Base-by-base conservation (phyloP, 1,140 invertebrate genomes). In the Scaptomyza hsui region DNA sequence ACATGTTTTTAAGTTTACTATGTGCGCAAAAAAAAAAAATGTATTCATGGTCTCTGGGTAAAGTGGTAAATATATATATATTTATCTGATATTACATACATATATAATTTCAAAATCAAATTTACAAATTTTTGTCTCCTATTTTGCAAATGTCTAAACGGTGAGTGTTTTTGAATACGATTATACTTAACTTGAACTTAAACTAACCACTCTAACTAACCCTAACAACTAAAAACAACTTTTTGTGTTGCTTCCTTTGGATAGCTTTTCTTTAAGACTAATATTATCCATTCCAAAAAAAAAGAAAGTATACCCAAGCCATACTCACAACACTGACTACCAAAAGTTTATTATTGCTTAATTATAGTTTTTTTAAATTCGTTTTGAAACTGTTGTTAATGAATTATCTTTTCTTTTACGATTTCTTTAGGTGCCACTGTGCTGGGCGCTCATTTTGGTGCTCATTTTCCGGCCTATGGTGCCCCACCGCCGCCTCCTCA, bases 91-190 rank as follows among this genome's bases (percentile, higher is more conserved):
- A 45, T 72, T 64, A 68, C 61, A 83, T 59, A 39, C 48, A 48
- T 63, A 32, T 48, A 48, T 63, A 41, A 41, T 42, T 53, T 53
- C 39, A 72, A 79, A 67, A 79, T 56, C 60, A 80, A 83, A 69
- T 83, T 49, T 57, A 72, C 24, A 70, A 52, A 52, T 42, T n/a
- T 42, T 21, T 78, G 82, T 86, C 78, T 86, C 67, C 80, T 78
- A 4, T 64, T 88, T 78, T 88, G 82, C 82, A 88, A 74, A 78
- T 88, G 79, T 90, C 89, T 88, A 90, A 90, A 88, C 79, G 89
- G 89, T 90, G 89, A 90, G 89, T 90, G 89, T 85, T 90, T 64
- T 89, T 89, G 85, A 89, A 81, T 78, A 75, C 74, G 57, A 89
- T 85, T 78, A 73, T 90, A 72, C 52, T 71, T 75, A 76, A 69